A percentile compares a stretch with the other conserved stretches of the same genome.
Conservation (phyloP, 2,797 vertebrate species). For the Pseudochromis fuscus region DNA sequence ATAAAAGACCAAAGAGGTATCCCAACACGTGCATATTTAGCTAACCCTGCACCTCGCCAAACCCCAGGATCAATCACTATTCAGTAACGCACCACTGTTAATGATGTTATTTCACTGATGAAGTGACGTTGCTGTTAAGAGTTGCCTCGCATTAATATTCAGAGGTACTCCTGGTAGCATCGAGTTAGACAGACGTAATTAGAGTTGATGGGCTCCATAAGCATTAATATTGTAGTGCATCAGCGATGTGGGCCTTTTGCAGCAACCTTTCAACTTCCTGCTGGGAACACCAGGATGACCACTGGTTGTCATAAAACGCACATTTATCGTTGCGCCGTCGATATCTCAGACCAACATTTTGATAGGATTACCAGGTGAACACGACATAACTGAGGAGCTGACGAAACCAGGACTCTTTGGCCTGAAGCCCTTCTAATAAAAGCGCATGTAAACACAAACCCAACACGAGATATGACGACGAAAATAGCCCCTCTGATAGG, state of each 20-base stretch:
- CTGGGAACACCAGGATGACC: constrained; percentile 35
- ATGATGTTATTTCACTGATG: constrained; percentile 82
- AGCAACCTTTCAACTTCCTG: constrained; percentile 46
- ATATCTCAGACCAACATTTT: constrained; percentile 11
- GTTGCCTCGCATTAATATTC: constrained; percentile 83
- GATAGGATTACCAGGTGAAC: constrained; percentile 17
- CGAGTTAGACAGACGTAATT: constrained; percentile 74
- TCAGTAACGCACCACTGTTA: constrained; percentile 72
- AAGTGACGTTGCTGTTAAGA: constrained; percentile 75
- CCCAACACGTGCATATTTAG: constrained; percentile 64
- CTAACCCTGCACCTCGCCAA: constrained; percentile 71
- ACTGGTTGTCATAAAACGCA: constrained; percentile 18
- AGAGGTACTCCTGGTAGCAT: constrained; percentile 67
- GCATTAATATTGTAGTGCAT: constrained; percentile 79
- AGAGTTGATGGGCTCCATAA: constrained; percentile 79
- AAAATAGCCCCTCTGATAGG: constrained; percentile 66
- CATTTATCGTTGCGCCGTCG: neutral
- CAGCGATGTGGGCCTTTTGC: constrained; percentile 66
- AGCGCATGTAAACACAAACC: constrained; percentile 62
- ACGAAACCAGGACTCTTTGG: constrained; percentile 11
- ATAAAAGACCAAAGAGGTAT: constrained; percentile 62
- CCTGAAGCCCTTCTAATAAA: constrained; percentile 16
- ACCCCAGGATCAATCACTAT: constrained; percentile 79
- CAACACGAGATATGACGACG: constrained; percentile 60
- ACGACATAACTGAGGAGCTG: constrained; percentile 20